Evolutionary conservation across 2,113 vertebrate species (phyloP), one percentile per base, ranked within the genome.

Genomic region (Morone saxatilis): DNA sequence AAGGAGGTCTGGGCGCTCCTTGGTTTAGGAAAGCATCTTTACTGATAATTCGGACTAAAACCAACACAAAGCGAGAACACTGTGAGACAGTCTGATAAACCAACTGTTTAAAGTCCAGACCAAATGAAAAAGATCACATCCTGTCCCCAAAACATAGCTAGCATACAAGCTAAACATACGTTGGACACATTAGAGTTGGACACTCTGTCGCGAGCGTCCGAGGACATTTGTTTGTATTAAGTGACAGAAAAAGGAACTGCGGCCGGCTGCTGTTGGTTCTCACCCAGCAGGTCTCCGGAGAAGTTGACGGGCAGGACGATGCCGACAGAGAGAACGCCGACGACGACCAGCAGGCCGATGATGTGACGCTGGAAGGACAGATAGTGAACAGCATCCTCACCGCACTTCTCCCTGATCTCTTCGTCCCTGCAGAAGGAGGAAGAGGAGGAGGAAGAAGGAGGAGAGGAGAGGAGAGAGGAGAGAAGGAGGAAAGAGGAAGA

Each of bases 291-390:
- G 88, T 99, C 96, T 90, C 98, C 98, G 72, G 98, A 99, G 96
- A 99, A 99, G 96, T 99, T 99, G 82, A 99, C 97, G 0, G 98
- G 98, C 81, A 99, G 93, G 38, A 99, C 97, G 1, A 99, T 98
- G 90, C 97, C 98, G 19, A 99, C 97, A 0, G 98, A 99, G 36
- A 99, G 96, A 68, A 99, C 97, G 0, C 97, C 97, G 43, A 99
- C 96, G 0, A 97, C 97, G 1, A 99, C 98, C 92, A 99, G 96
- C 83, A 99, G 96, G n/a, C 97, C 98, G 1, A 99, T 98, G 95
- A 99, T 99, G 93, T 99, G 98, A 5, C 98, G 95, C 95, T 99
- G 98, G 96, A 99, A 99, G 89, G 98, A 99, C 78, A 99, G 95
- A 94, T 99, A 99, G 94, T 99, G 97, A 16, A 99, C 97, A 0